These are phyloP conservation scores for Odontophorus gujanensis DNA, from an alignment of 2,113 vertebrate genomes.

Conservation along the genomic window DNA sequence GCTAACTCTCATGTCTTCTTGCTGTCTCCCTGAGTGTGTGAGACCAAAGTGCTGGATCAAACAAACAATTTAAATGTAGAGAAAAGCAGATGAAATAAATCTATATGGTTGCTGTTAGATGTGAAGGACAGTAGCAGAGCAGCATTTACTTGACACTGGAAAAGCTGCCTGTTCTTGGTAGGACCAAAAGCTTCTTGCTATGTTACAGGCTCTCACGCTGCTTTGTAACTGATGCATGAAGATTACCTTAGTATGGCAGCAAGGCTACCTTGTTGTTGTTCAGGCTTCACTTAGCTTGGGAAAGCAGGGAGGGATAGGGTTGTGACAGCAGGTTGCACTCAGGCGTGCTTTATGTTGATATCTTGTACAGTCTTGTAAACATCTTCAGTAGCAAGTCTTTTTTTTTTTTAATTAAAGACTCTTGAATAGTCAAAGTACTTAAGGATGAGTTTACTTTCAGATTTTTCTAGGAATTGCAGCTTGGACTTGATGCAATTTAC, in stretches of 20 bases:
- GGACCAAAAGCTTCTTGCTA: background rate
- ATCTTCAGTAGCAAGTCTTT: background rate
- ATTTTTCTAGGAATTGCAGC: background rate
- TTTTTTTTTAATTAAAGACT: background rate
- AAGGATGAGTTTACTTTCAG: background rate
- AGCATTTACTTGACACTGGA: background rate
- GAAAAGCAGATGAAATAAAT: background rate
- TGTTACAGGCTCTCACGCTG: background rate
- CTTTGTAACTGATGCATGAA: background rate
- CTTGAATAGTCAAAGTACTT: background rate
- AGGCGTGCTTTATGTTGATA: background rate
- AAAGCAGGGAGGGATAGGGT: background rate
- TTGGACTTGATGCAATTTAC: background rate
- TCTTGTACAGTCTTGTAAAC: background rate
- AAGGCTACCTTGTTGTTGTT: background rate
- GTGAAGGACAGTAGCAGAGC: background rate
- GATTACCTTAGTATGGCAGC: background rate
- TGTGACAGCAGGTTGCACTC: background rate
- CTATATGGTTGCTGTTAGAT: background rate
- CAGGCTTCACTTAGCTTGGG: background rate
- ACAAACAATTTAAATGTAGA: background rate
- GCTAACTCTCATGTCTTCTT: background rate
- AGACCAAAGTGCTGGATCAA: constrained; percentile 14
- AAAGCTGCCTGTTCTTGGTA: background rate
- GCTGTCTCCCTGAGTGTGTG: background rate